Evolutionary conservation across 1,140 invertebrate genomes (phyloP), one percentile per base, ranked within the genome.

Genomic region (Solen grandis): DNA sequence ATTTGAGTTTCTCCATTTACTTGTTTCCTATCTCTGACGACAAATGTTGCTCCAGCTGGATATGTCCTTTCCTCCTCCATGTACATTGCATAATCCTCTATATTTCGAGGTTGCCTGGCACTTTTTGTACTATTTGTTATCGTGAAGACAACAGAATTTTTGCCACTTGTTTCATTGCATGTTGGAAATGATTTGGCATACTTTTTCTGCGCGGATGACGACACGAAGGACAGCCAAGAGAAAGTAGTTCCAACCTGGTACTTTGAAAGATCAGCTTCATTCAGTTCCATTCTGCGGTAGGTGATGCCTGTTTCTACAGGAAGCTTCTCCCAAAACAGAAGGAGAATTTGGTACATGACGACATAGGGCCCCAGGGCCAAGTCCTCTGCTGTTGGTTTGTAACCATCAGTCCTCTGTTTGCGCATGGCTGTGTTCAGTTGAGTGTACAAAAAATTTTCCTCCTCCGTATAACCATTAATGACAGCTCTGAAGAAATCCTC

Each of bases 271-370:
- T 78, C 75, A 33, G 35, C 33, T 68, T 68, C 5, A 5, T 10
- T 27, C 27, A 78, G 63, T 52, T 36, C 27, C 75, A 78, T 78
- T 27, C 59, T 65, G 16, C 54, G 27, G 19, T 78, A 78, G 4
- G 75, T 78, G 22, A 33, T 66, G 0, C 13, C 25, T 31, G n/a
- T 57, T 59, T 78, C 75, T 2, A 25, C 19, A 8, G 22, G 0
- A 22, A 78, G 41, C n/a, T 66, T 31, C 2, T 55, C 46, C 75
- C 75, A 78, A 41, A 78, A 78, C 8, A 78, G 31, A 14, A 78
- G 27, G 16, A 78, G 63, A 25, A 78, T 78, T 27, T 78, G 75
- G 54, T 78, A 78, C 63, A 78, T 68, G 16, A 78, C 75, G 8
- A 27, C 22, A 38, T 78, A 78, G 4, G 75, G 75, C n/a, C 75